phyloP scores from a whole-genome alignment of 2,888 invertebrate genomes.

The Dolomedes plantarius region DNA sequence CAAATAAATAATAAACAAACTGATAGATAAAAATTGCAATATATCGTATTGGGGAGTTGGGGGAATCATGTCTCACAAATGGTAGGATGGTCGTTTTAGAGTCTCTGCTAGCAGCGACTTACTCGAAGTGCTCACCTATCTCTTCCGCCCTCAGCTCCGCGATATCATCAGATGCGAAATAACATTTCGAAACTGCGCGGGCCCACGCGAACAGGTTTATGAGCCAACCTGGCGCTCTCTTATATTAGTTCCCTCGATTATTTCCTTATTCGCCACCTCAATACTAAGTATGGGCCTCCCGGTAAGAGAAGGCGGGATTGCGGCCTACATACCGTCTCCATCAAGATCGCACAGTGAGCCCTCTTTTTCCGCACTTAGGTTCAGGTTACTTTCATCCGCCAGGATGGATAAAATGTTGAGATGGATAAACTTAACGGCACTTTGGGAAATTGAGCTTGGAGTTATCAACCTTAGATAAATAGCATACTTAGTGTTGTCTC shows the following conservation, averaged over 20 bases:
- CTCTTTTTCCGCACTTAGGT: conserved; percentile 15
- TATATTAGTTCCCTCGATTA: background rate
- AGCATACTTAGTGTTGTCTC: too few relatives aligned
- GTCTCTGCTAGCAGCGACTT: too few relatives aligned
- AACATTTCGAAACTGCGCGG: conserved; percentile 12
- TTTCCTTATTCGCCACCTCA: conserved; percentile 52
- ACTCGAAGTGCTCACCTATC: background rate
- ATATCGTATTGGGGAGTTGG: too few relatives aligned
- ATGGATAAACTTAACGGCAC: too few relatives aligned
- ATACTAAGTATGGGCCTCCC: conserved; percentile 65
- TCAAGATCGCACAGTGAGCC: conserved; percentile 27
- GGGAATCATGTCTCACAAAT: too few relatives aligned
- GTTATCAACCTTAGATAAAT: too few relatives aligned
- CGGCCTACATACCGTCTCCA: conserved; percentile 48
- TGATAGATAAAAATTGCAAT: too few relatives aligned
- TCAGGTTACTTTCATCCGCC: too few relatives aligned
- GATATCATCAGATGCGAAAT: conserved; percentile 14
- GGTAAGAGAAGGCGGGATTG: conserved; percentile 45
- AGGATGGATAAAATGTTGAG: too few relatives aligned
- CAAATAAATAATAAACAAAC: too few relatives aligned
- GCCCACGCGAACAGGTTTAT: conserved; percentile 63
- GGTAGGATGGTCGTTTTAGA: too few relatives aligned
- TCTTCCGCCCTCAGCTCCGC: conserved; percentile 6
- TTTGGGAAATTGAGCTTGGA: too few relatives aligned
- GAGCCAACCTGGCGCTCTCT: background rate